A percentile compares a stretch with the other conserved stretches of the same genome.
These are phyloP conservation scores for Chrysopilus asiliformis DNA, from an alignment of 2,888 invertebrate species.

Conservation along the genomic window DNA sequence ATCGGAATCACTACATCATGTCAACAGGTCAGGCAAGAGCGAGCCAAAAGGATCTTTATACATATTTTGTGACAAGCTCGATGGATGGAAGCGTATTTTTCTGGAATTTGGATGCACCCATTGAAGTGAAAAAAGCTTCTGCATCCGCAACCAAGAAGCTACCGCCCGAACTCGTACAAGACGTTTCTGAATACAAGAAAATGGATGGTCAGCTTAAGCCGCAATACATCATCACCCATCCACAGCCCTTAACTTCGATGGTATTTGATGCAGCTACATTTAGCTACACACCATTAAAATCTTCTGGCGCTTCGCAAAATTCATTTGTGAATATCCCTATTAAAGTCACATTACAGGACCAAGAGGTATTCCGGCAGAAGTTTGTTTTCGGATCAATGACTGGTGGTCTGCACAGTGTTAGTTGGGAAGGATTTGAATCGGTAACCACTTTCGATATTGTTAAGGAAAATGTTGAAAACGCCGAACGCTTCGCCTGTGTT, in stretches of 20 bases:
- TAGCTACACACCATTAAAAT: conserved; percentile 17
- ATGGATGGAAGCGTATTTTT: conserved; percentile 54
- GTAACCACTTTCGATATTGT: conserved; percentile 40
- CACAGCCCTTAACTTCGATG: conserved; percentile 35
- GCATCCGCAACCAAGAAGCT: conserved; percentile 27
- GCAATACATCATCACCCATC: conserved; percentile 40
- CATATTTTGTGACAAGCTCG: conserved; percentile 52
- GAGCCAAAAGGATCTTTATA: conserved; percentile 33
- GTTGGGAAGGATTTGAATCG: conserved; percentile 57
- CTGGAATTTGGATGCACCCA: conserved; percentile 48
- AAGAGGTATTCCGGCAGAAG: conserved; percentile 14
- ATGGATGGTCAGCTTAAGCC: conserved; percentile 50
- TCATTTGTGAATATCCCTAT: conserved; percentile 4
- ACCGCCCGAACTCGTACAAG: conserved; percentile 45
- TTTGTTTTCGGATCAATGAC: conserved; percentile 33
- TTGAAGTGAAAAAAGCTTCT: conserved; percentile 17
- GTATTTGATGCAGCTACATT: conserved; percentile 24
- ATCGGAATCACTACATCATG: conserved; percentile 44
- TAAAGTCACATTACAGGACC: conserved; percentile 14
- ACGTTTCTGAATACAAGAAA: conserved; percentile 45
- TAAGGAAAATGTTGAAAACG: conserved; percentile 40
- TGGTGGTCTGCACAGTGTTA: conserved; percentile 24
- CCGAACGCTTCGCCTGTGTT: conserved; percentile 36
- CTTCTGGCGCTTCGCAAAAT: no score
- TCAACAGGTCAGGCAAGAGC: conserved; percentile 43